Base-by-base conservation (phyloP, 2,113 vertebrate species). In the Urocolius indicus region DNA sequence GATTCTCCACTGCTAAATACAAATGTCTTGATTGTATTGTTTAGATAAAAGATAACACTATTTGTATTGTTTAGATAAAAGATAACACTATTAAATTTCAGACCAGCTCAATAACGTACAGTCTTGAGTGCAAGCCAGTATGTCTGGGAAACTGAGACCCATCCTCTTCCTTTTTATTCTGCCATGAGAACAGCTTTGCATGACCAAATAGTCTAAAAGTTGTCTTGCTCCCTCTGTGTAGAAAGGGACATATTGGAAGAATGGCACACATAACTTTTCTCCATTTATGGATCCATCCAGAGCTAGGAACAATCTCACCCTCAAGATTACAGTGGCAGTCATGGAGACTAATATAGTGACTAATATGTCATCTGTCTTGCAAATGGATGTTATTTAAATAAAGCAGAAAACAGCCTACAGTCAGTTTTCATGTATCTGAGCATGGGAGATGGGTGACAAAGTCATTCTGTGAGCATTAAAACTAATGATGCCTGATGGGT, bases 301-400 rank as follows among this genome's bases (percentile, higher is more conserved):
- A 58, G 21, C 13, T 1, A 90, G 63, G 20, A 87, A 49, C 67
- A 95, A 46, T 63, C 77, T 84, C 74, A 14, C 49, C 66, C 55
- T 59, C 49, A 71, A 49, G 52, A 79, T 85, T 65, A 75, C 2
- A 46, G 54, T 11, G 36, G 59, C 72, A 90, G 73, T 49, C 68
- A 57, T 38, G 41, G 62, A 91, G 52, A 82, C 59, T 93, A 91
- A 91, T 55, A 61, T 54, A 87, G 75, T 2, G 0, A 55, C 78
- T 83, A 83, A 85, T 71, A 59, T 95, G 91, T 91, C 84, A 85
- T 78, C 63, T 91, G 79, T 61, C 84, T 86, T 89, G 71, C 67
- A 95, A 91, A 77, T 57, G n/a, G 67, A 7, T 84, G 59, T 88
- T 75, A 72, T 74, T 93, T 68, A 93, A 94, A 91, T 76, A 93